These are phyloP conservation scores for Mionectes macconnelli DNA, from an alignment of 2,113 vertebrate species.

Conservation along the genomic window DNA sequence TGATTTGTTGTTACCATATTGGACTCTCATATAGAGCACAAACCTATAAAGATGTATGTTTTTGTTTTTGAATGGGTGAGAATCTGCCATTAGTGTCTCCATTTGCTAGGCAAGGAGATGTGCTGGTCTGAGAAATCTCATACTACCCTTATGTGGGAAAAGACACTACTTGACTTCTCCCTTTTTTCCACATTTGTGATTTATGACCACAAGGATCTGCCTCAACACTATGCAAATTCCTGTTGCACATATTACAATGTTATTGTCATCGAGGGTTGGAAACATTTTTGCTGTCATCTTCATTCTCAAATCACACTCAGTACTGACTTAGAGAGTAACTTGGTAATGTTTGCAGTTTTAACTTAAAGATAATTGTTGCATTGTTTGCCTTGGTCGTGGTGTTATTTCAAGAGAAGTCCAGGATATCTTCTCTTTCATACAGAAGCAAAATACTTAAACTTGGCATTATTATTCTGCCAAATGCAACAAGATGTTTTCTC, in stretches of 20 bases:
- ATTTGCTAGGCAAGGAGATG: background rate
- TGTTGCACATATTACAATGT: background rate
- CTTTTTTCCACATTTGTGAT: background rate
- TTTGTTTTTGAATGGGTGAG: background rate
- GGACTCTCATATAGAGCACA: background rate
- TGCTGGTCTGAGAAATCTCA: background rate
- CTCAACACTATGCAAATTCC: background rate
- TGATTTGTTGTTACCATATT: background rate
- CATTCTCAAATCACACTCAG: background rate
- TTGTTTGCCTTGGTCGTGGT: background rate
- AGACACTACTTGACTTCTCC: background rate
- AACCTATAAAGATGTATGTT: accelerated
- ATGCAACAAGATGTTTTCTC: background rate
- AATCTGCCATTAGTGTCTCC: background rate
- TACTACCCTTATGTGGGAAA: background rate
- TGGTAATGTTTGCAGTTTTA: background rate
- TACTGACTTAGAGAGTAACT: background rate
- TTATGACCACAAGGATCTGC: background rate
- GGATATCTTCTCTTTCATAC: background rate
- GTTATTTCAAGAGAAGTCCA: background rate
- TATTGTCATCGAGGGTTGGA: background rate
- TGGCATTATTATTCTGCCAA: background rate
- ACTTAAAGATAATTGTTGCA: background rate
- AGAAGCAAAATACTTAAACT: background rate
- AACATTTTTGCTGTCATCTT: background rate